Evolutionary conservation across 2,888 invertebrate genomes (phyloP), one percentile per base, ranked within the genome.

Genomic region (Trisateles emortualis): DNA sequence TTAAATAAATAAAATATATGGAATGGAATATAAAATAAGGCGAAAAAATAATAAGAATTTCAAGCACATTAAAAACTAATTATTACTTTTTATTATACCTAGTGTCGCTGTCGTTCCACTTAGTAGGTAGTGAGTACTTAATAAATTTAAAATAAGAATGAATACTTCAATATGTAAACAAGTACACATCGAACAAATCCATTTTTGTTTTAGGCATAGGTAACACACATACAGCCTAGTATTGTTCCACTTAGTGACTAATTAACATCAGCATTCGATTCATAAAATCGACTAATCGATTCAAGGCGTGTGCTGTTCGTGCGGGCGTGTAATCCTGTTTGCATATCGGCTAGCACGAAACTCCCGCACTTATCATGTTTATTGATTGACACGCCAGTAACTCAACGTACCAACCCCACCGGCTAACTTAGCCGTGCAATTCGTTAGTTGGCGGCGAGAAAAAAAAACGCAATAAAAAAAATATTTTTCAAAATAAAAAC

Each of bases 381-480:
- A 92, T 92, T 92, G 92, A 93, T 93, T 92, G 92, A 92, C 92
- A 91, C 87, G 88, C 87, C 83, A 86, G 85, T 91, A 92, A 89
- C 87, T 92, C 90, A 89, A 80, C 82, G 83, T 79, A 86, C 79
- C 80, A 77, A 80, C 80, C 82, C 79, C 69, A 76, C 76, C 66
- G 77, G 72, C 78, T 74, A 76, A 75, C 73, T 50, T 48, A 30
- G 26, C 30, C 36, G 56, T 42, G 24, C 53, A 68, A 63, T 54
- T 65, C 51, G 33, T 39, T 32, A 63, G 60, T 70, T 59, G 53
- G 5, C 1, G 68, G 85, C 85, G 84, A 46, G 4, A 14, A 17
- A 50, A 43, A 48, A 36, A 45, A 8, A 13, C 0, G n/a, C n/a
- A n/a, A 5, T 17, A 11, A 13, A 17, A 16, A 30, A 3, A 19